phyloP scores from a whole-genome alignment of 2,113 vertebrate species.

The Perca flavescens region DNA sequence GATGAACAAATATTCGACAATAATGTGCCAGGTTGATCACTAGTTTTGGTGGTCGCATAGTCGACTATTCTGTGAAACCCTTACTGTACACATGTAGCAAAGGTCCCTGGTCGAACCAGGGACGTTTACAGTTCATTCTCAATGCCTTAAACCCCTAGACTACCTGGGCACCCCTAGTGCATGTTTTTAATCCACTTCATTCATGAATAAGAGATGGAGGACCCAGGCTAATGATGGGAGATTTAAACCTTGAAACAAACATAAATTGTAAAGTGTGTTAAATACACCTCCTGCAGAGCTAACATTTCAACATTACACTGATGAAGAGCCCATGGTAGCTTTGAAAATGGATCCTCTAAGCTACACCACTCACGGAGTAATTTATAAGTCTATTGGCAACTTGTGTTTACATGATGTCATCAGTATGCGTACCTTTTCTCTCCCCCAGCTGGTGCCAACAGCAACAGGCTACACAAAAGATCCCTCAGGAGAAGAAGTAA shows the following conservation, averaged over 20 bases:
- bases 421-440: conserved; percentile 56
- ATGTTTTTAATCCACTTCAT: neutral
- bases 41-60: too few relatives aligned
- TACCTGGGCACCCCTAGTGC: neutral
- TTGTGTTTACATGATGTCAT: conserved; percentile 58
- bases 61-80: too few relatives aligned
- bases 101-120: neutral
- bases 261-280: neutral
- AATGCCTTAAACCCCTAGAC: neutral
- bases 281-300: conserved; percentile 15
- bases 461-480: conserved; percentile 89
- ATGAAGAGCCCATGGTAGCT: neutral
- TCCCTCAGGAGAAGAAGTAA: conserved; percentile 84
- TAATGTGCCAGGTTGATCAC: too few relatives aligned
- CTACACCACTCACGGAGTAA: conserved; percentile 1
- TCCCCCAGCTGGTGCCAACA: conserved; percentile 84
- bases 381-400: conserved; percentile 13
- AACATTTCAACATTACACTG: neutral
- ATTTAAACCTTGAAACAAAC: conserved; percentile 13
- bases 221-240: neutral
- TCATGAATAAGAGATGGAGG: neutral
- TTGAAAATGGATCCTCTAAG: conserved; percentile 11
- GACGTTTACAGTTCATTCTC: neutral
- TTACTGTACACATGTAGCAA: neutral
- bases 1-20: too few relatives aligned